Evolutionary conservation across 30 jellyfish, hydroid and myxozoan species (phyloP), one percentile per base, ranked within the genome.

Genomic region (Aurelia aurita complex sp. Pacific): DNA sequence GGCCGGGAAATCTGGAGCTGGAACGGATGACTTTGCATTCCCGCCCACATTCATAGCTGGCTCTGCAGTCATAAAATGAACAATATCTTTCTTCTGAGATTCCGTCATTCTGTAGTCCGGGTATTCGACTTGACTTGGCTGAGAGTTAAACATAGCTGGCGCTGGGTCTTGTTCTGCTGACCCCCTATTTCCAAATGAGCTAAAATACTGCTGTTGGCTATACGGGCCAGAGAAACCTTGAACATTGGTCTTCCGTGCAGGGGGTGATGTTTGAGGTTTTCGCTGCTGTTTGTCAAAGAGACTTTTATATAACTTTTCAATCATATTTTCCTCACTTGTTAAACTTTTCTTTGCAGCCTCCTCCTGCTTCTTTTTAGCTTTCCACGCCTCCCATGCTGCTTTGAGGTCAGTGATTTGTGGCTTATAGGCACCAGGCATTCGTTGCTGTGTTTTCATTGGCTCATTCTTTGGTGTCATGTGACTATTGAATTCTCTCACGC

Each of bases 321-420:
- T 85, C 62, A 59, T 60, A 14, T 23, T 54, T 53, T 71, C 92
- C 51, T 82, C 83, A 10, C 55, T 67, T 32, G 77, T 63, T n/a
- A 69, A 46, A n/a, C 73, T 62, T 55, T 72, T 70, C 92, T 69
- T 82, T 15, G 92, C 92, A 14, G 85, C 86, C 18, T 82, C 92
- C 52, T 82, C 92, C 19, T 73, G 85, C 74, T 57, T 59, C 85
- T 82, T 76, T 65, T 82, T 82, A 32, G 76, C 86, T 51, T 62
- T 64, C 71, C 76, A 77, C 59, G 82, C 85, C 29, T 74, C 82
- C 88, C 94, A 85, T 50, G 74, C 43, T 42, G 88, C 73, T 40
- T 82, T 82, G 85, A 69, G 72, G 67, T 65, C 73, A 73, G 64
- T 64, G 23, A 57, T 14, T 6, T 64, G 55, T 0, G 92, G 70